Conservation (phyloP, 2,797 vertebrate genomes). For the Lepilemur ruficaudatus region DNA sequence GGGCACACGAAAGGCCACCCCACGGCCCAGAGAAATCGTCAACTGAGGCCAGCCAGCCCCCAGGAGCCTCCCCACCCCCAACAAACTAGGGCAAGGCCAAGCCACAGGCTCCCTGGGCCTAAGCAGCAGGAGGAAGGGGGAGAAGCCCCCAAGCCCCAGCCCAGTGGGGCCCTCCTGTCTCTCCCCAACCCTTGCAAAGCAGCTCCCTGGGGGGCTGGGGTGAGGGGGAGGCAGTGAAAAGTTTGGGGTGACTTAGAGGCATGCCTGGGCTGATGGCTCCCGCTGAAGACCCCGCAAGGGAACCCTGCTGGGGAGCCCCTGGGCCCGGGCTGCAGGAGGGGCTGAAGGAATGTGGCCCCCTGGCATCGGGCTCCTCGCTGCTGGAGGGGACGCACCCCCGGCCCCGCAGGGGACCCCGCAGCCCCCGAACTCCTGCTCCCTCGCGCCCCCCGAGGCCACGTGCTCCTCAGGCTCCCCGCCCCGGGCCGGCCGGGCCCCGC, state of each 20-base stretch:
- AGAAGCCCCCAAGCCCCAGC: background rate
- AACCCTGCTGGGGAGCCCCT: background rate
- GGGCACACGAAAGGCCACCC: background rate
- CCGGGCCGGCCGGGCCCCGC: background rate
- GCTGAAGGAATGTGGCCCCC: background rate
- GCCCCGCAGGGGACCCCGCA: background rate
- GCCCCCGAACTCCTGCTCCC: background rate
- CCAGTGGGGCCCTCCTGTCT: background rate
- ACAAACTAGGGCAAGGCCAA: background rate
- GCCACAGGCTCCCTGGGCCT: background rate
- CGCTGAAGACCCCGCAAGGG: background rate
- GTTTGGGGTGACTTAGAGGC: slow-evolving; percentile 10
- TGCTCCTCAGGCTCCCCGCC: background rate
- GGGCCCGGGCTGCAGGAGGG: background rate
- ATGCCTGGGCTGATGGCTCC: background rate
- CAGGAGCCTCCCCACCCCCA: background rate
- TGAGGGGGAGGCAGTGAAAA: background rate
- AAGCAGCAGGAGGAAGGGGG: too few species aligned
- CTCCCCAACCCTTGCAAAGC: background rate
- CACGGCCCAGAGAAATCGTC: background rate
- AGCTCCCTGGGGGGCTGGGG: background rate
- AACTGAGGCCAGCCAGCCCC: background rate
- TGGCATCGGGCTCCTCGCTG: background rate
- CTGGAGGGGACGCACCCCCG: background rate
- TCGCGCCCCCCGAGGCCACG: background rate